phyloP scores from a whole-genome alignment of 2,113 vertebrate genomes.

The Fulmarus glacialis region DNA sequence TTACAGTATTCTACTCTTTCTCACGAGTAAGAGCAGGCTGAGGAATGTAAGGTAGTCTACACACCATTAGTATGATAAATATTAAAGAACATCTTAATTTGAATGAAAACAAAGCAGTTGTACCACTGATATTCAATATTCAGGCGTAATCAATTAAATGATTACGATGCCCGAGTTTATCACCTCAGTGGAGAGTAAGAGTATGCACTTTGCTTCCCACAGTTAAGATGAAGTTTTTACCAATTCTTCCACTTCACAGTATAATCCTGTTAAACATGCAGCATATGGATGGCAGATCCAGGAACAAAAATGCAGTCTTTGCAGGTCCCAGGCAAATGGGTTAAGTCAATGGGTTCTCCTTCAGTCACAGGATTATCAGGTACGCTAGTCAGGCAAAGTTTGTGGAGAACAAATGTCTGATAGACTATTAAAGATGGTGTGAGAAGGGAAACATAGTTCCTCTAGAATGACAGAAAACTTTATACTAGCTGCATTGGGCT shows the following conservation, averaged over 20 bases:
- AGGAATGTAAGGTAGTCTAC: not conserved
- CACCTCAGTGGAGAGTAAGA: not conserved
- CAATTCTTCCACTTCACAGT: not conserved
- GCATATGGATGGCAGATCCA: not conserved
- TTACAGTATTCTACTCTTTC: not conserved
- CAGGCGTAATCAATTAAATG: not conserved
- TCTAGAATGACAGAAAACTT: not conserved
- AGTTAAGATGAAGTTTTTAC: not conserved
- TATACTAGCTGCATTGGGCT: not conserved
- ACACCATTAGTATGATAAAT: not conserved
- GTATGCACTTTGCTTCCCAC: not conserved
- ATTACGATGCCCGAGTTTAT: not conserved
- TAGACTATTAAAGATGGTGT: not conserved
- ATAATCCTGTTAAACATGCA: not conserved
- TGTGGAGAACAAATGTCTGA: not conserved
- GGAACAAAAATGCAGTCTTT: not conserved
- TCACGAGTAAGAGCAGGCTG: not conserved
- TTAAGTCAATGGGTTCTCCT: not conserved
- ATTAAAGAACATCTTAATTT: not conserved
- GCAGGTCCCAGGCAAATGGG: not conserved
- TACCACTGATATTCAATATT: not conserved
- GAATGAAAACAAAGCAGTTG: not conserved
- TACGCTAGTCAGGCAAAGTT: not conserved
- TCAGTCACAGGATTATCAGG: not conserved
- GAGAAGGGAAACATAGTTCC: not conserved